A percentile compares a stretch with the other conserved stretches of the same genome.
These are phyloP conservation scores for Phalacrocorax pelagicus DNA, from an alignment of 2,113 vertebrate species.

Conservation along the genomic window DNA sequence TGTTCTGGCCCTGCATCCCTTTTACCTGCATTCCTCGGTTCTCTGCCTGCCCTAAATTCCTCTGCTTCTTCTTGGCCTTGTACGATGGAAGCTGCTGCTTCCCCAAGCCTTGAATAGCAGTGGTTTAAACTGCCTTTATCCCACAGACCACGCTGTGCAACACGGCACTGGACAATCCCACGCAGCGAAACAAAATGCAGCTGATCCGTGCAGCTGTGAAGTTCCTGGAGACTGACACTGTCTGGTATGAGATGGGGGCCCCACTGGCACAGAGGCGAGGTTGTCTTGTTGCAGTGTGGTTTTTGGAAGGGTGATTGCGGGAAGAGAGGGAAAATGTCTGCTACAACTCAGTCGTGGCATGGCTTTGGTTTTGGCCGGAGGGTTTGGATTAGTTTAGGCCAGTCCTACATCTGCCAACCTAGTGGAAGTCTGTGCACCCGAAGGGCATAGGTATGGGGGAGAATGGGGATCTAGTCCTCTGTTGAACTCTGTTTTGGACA, in stretches of 20 bases:
- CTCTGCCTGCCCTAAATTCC: background rate
- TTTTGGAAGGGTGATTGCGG: background rate
- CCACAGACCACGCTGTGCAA: slow-evolving; percentile 92
- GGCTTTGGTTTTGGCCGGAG: background rate
- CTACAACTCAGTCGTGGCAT: background rate
- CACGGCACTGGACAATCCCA: slow-evolving; percentile 94
- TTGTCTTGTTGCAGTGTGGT: no score
- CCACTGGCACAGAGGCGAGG: fast-evolving
- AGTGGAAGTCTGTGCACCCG: background rate
- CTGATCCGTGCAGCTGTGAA: slow-evolving; percentile 89
- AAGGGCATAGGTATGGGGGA: background rate
- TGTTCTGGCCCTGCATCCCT: background rate
- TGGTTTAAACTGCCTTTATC: background rate
- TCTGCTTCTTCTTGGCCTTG: background rate
- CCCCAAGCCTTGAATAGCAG: background rate
- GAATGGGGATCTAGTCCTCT: background rate
- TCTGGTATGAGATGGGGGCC: slow-evolving; percentile 79
- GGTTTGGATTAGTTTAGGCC: background rate
- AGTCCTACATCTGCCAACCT: background rate
- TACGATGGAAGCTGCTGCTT: background rate
- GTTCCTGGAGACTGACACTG: slow-evolving; percentile 93
- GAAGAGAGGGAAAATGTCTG: background rate
- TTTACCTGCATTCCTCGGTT: background rate
- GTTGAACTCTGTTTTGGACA: background rate
- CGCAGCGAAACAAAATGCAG: slow-evolving; percentile 82